These are phyloP conservation scores for Neoarius graeffei DNA, from an alignment of 2,113 vertebrate species.

Conservation along the genomic window DNA sequence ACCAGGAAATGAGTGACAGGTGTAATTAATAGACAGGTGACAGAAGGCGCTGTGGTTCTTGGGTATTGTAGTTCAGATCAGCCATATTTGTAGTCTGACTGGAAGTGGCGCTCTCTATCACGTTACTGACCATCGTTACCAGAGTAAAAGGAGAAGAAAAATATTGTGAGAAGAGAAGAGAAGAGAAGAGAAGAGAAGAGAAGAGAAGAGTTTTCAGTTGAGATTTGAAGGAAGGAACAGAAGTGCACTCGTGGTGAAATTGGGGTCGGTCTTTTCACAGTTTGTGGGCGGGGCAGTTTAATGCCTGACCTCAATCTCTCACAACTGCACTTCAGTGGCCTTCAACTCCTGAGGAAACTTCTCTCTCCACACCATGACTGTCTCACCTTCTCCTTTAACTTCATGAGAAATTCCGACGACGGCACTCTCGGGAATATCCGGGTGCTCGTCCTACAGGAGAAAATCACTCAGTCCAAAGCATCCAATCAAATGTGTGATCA, in stretches of 20 bases:
- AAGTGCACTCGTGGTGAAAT: not conserved
- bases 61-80: no score
- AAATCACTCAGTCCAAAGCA: constrained; percentile 5
- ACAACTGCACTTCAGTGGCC: not conserved
- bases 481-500: not conserved
- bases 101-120: no score
- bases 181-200: not conserved
- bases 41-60: no score
- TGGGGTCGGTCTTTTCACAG: not conserved
- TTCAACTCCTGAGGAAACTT: not conserved
- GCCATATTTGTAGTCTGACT: no score
- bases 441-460: constrained; percentile 80
- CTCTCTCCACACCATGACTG: not conserved
- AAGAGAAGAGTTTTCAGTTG: not conserved
- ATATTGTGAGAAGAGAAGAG: not conserved
- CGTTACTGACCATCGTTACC: not conserved
- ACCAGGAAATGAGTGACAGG: no score
- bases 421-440: constrained; percentile 86
- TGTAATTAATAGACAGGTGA: no score
- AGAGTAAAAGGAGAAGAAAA: not conserved
- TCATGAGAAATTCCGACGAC: constrained; percentile 85
- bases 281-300: not conserved
- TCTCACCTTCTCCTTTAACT: constrained; percentile 91
- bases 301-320: not conserved
- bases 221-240: not conserved